A percentile compares a stretch with the other conserved stretches of the same genome.
These are phyloP conservation scores for Vultur gryphus DNA, from an alignment of 2,797 vertebrate genomes.

Conservation along the genomic window DNA sequence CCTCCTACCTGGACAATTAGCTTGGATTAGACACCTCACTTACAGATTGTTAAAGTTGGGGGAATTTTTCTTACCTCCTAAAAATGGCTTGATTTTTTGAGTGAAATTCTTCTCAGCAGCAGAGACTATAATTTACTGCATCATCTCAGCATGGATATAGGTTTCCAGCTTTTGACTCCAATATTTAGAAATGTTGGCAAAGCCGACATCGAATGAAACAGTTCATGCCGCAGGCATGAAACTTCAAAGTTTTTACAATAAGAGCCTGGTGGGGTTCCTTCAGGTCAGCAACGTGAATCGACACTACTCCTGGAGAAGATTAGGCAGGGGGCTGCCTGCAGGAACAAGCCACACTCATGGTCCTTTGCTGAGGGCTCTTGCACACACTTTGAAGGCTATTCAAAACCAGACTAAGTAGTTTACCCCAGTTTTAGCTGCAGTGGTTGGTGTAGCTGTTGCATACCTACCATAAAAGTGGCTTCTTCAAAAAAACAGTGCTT, in stretches of 20 bases:
- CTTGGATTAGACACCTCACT: neutral
- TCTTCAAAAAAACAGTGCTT: neutral
- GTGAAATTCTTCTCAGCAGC: neutral
- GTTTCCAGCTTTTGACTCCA: neutral
- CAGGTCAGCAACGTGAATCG: rapidly evolving
- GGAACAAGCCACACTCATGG: rapidly evolving
- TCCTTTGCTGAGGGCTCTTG: neutral
- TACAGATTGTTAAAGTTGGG: neutral
- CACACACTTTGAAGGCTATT: neutral
- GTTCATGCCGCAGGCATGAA: neutral
- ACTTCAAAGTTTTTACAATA: neutral
- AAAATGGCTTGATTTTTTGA: neutral
- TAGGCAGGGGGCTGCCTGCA: neutral
- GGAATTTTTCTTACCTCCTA: neutral
- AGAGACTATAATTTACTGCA: neutral
- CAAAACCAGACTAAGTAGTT: neutral
- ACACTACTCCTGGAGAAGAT: neutral
- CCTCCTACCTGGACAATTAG: neutral
- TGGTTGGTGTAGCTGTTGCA: neutral
- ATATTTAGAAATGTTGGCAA: neutral
- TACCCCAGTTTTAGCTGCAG: neutral
- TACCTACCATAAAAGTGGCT: neutral
- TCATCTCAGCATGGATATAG: rapidly evolving
- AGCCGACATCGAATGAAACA: neutral
- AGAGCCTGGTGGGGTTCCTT: neutral